Evolutionary conservation across 2,888 invertebrate genomes (phyloP).

Genomic region (Syrphus vitripennis): DNA sequence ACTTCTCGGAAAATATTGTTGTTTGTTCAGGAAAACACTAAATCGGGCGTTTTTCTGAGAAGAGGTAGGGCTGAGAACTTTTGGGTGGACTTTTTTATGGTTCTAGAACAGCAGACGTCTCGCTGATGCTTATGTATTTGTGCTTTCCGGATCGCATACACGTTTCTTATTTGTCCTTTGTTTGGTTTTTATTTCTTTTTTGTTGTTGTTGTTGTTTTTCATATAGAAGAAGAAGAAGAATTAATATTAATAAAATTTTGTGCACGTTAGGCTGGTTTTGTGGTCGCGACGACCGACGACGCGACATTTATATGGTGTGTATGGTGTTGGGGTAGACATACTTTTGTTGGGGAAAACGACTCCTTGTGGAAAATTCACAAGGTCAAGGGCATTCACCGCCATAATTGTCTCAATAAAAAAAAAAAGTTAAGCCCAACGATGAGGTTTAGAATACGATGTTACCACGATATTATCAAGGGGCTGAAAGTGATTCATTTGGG

Average conservation of each 20-base stretch:
- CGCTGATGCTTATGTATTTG: slow-evolving; percentile 40
- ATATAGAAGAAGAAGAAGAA: not conserved
- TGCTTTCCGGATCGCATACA: slow-evolving; percentile 56
- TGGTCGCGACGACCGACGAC: slow-evolving; percentile 49
- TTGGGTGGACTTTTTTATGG: not conserved
- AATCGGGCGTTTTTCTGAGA: slow-evolving; percentile 22
- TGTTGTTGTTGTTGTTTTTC: not conserved
- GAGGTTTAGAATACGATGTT: slow-evolving; percentile 2
- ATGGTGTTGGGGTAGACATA: slow-evolving; percentile 33
- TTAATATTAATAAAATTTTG: slow-evolving; percentile 59
- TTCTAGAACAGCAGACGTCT: slow-evolving; percentile 60
- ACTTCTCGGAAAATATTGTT: slow-evolving; percentile 13
- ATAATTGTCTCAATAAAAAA: slow-evolving; percentile 61
- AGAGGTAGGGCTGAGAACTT: not conserved
- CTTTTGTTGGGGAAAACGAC: slow-evolving; percentile 57
- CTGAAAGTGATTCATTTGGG: slow-evolving; percentile 29
- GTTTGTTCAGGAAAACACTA: slow-evolving; percentile 68
- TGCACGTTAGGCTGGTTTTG: slow-evolving; percentile 45
- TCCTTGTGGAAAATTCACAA: slow-evolving; percentile 72
- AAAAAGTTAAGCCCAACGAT: slow-evolving; percentile 55
- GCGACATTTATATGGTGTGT: too few species aligned
- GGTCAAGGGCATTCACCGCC: slow-evolving; percentile 73
- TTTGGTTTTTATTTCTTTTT: not conserved
- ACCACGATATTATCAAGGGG: slow-evolving; percentile 42
- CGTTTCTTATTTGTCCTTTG: slow-evolving; percentile 2